Base-by-base conservation (phyloP, 2,888 invertebrate species). In the Bellardia pandia region DNA sequence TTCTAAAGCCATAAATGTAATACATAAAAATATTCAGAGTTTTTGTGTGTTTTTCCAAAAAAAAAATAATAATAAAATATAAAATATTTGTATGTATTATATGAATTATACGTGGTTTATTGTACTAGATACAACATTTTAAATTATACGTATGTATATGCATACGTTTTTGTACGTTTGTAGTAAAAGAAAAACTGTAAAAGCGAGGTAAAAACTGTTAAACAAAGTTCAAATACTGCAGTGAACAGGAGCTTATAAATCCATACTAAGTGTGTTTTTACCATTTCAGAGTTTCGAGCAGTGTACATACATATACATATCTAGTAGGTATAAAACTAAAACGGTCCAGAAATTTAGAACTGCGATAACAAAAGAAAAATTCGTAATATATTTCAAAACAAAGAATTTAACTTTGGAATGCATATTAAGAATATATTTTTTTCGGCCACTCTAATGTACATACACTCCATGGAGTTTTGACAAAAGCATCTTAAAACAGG, bases 1-100 rank as follows among this genome's bases (percentile, higher is more conserved):
- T 71, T 76, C n/a, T 30, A 76, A 64, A 77, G 68, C 68, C 68
- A 75, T 79, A 74, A 75, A 60, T 74, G 68, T 75, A 53, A 71
- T 45, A 58, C n/a, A 69, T 40, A 74, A 81, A 74, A 66, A 80
- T 48, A 72, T 78, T 66, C 4, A 33, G 45, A 23, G 72, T 66
- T 80, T 69, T 74, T 72, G 11, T 72, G 53, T 14, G 66, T 53
- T 51, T 78, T 77, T 77, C 23, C 16, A 71, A 71, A 71, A 71
- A 71, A 33, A 60, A 68, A 68, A 77, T 33, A 33, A n/a, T n/a
- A n/a, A n/a, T n/a, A n/a, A n/a, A n/a, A n/a, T 33, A 33, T 37
- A 53, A 68, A n/a, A 13, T 51, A 51, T 51, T 51, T 51, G 14
- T n/a, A 51, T 51, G 3, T 6, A n/a, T n/a, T 51, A 51, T 51